These are phyloP conservation scores for Gambusia holbrooki DNA, from an alignment of 2,113 vertebrate genomes.

Conservation along the genomic window DNA sequence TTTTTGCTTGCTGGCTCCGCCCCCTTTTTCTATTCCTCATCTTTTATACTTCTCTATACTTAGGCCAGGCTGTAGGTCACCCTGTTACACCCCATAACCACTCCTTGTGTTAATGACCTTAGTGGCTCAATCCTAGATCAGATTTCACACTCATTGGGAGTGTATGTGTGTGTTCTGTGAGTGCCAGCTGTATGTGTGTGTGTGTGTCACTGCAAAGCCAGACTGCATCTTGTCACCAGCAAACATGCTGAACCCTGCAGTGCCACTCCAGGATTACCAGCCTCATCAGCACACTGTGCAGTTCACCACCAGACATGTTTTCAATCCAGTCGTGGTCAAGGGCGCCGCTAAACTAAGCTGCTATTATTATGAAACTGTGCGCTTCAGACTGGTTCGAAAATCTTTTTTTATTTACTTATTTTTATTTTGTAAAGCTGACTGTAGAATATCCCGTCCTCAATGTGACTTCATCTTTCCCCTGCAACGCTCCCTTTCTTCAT, in stretches of 20 bases:
- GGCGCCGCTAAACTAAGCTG: background rate
- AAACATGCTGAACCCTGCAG: constrained; percentile 33
- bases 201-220: constrained; percentile 60
- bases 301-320: constrained; percentile 3
- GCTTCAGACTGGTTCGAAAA: constrained; percentile 45
- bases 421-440: constrained; percentile 4
- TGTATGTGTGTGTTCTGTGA: constrained; percentile 20
- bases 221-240: constrained; percentile 37
- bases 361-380: constrained; percentile 19
- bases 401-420: constrained; percentile 13
- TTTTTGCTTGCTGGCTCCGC: constrained; percentile 43
- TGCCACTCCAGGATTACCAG: constrained; percentile 29
- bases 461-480: constrained; percentile 53
- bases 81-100: constrained; percentile 50
- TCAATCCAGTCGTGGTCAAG: background rate
- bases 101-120: constrained; percentile 50
- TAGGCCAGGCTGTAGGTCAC: constrained; percentile 20
- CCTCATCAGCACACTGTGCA: constrained; percentile 33
- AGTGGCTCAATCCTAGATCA: constrained; percentile 31
- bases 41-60: constrained; percentile 40
- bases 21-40: constrained; percentile 13
- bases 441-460: constrained; percentile 42
- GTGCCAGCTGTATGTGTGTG: constrained; percentile 26
- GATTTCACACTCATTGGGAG: constrained; percentile 28
- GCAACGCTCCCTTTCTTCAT: constrained; percentile 23